Conservation (phyloP, 2,113 vertebrate species). For the Corapipo altera region DNA sequence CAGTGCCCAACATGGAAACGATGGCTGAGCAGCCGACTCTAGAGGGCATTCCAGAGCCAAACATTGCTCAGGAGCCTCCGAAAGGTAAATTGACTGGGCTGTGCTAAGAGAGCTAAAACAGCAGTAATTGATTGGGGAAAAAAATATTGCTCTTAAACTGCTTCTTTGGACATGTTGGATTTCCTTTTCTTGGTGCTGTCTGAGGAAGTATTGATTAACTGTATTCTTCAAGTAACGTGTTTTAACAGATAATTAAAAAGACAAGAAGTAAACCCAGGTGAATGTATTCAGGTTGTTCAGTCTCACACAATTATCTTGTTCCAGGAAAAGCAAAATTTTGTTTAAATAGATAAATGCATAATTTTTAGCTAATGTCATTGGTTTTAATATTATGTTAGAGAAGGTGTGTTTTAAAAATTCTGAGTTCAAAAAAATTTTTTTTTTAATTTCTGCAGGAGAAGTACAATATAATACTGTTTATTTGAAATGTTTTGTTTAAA, state of each 20-base stretch:
- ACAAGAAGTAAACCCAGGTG: neutral
- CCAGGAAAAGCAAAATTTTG: neutral
- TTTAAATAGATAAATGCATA: neutral
- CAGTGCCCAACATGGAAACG: slow-evolving; percentile 51
- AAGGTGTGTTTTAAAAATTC: neutral
- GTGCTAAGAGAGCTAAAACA: neutral
- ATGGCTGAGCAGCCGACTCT: slow-evolving; percentile 42
- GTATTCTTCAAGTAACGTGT: neutral
- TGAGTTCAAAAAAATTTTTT: neutral
- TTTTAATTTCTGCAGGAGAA: neutral
- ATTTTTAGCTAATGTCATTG: neutral
- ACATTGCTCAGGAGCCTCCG: slow-evolving; percentile 56
- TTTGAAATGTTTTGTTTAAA: neutral
- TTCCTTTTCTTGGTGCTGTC: neutral
- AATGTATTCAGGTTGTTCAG: neutral
- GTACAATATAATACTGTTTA: neutral
- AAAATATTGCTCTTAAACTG: neutral
- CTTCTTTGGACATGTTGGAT: neutral
- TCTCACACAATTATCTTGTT: neutral
- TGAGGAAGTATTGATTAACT: neutral
- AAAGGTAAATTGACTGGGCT: slow-evolving; percentile 64
- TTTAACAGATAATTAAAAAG: neutral
- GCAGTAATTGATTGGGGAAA: rapidly evolving
- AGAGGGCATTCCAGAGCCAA: slow-evolving; percentile 47
- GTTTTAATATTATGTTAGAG: neutral